phyloP scores from a whole-genome alignment of 2,797 vertebrate species.

The Bufotes viridis region DNA sequence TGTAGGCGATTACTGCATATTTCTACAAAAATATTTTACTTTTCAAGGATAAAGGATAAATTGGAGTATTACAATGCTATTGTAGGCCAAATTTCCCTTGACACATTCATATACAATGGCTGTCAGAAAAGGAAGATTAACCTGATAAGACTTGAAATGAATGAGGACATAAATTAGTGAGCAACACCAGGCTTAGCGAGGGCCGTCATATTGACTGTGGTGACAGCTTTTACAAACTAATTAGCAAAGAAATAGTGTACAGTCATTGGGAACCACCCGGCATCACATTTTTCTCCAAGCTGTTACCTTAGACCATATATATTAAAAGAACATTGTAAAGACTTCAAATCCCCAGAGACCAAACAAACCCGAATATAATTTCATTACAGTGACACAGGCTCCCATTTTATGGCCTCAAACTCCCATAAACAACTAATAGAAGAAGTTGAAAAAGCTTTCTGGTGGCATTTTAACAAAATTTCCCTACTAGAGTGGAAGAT shows the following conservation, averaged over 20 bases:
- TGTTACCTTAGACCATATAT: conserved; percentile 45
- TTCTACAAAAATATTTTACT: not conserved
- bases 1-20: not conserved
- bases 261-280: conserved; percentile 64
- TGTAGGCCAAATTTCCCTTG: conserved; percentile 67
- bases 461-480: conserved; percentile 21
- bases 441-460: conserved; percentile 40
- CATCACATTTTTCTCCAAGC: conserved; percentile 34
- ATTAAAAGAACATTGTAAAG: conserved; percentile 58
- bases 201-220: conserved; percentile 66
- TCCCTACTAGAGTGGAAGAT: not conserved
- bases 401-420: conserved; percentile 57
- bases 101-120: conserved; percentile 68
- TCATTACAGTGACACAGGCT: conserved; percentile 17
- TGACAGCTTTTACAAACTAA: conserved; percentile 69
- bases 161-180: conserved; percentile 71
- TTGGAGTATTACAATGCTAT: conserved; percentile 54
- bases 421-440: conserved; percentile 52
- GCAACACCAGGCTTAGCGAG: conserved; percentile 68
- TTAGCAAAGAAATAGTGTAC: conserved; percentile 67
- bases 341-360: conserved; percentile 35
- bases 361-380: conserved; percentile 57
- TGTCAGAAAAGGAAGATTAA: conserved; percentile 69
- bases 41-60: not conserved
- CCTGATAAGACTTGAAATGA: conserved; percentile 65